Percentiles rank a stretch among this genome's conserved stretches.
These are phyloP conservation scores for Sarcoramphus papa DNA, from an alignment of 2,797 vertebrate genomes.

Conservation along the genomic window DNA sequence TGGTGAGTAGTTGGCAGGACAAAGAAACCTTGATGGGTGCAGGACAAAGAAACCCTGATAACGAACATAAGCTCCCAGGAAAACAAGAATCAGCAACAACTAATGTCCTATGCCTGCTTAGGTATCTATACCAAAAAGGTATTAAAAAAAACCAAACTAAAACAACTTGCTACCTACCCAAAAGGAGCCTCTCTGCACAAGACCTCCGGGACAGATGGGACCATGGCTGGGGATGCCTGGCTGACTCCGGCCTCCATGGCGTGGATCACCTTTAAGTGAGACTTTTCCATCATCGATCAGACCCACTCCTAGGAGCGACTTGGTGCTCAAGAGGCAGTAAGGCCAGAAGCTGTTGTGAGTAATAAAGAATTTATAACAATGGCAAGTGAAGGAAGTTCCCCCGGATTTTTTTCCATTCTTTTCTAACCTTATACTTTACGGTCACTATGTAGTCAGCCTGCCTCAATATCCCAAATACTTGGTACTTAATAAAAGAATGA, in stretches of 20 bases:
- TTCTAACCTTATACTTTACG: not conserved
- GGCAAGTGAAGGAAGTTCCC: not conserved
- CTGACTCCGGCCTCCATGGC: not conserved
- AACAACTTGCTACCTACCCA: not conserved
- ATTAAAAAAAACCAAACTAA: too few species aligned
- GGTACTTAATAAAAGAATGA: not conserved
- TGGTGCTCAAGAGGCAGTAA: not conserved
- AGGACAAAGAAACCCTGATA: not conserved
- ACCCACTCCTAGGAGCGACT: not conserved
- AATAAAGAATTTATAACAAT: not conserved
- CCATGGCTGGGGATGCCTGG: rapidly evolving
- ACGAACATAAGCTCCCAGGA: not conserved
- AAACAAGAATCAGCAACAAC: not conserved
- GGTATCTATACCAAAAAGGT: rapidly evolving
- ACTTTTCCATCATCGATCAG: not conserved
- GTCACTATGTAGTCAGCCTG: not conserved
- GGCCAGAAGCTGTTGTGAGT: not conserved
- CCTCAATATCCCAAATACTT: not conserved
- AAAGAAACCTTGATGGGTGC: not conserved
- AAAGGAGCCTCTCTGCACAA: not conserved
- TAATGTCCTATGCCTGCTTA: not conserved
- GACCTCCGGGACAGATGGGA: not conserved
- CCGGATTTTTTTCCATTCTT: not conserved
- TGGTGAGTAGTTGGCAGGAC: not conserved
- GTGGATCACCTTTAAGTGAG: rapidly evolving